Evolutionary conservation across 1,140 invertebrate genomes (phyloP).

Genomic region (Drosophila sturtevanti): DNA sequence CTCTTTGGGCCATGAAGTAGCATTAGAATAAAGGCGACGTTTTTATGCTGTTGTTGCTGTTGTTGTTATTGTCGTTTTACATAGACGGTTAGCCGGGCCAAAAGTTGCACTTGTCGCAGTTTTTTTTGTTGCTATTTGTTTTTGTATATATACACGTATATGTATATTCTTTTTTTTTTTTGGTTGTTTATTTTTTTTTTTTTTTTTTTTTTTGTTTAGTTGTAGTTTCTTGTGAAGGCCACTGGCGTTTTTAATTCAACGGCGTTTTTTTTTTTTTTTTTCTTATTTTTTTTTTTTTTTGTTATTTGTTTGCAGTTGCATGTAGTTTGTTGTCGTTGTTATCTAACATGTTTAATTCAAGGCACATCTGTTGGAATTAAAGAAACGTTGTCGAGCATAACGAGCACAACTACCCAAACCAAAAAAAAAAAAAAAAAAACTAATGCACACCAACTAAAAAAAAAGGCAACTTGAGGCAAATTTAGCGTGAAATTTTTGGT

Average conservation of each 20-base stretch:
- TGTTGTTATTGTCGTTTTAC: slow-evolving; percentile 46
- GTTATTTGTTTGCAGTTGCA: slow-evolving; percentile 10
- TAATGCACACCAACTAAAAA: neutral
- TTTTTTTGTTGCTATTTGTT: slow-evolving; percentile 15
- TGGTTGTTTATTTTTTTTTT: slow-evolving; percentile 1
- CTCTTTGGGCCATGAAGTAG: slow-evolving; percentile 59
- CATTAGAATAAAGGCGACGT: slow-evolving; percentile 73
- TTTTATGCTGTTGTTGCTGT: slow-evolving; percentile 52
- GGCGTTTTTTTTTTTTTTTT: slow-evolving; percentile 30
- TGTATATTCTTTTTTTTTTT: slow-evolving; percentile 5
- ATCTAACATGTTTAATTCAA: slow-evolving; percentile 80
- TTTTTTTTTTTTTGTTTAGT: slow-evolving; percentile 14
- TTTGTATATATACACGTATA: neutral
- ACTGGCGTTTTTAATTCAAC: slow-evolving; percentile 54
- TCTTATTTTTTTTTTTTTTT: slow-evolving; percentile 32
- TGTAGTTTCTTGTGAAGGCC: slow-evolving; percentile 40
- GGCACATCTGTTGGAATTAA: slow-evolving; percentile 70
- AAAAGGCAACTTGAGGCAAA: slow-evolving; percentile 50
- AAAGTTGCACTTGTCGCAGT: slow-evolving; percentile 63
- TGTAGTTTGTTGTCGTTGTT: slow-evolving; percentile 54
- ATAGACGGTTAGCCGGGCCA: slow-evolving; percentile 60
- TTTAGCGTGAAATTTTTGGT: slow-evolving; percentile 74
- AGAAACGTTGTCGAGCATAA: slow-evolving; percentile 60
- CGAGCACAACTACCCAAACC: slow-evolving; percentile 22
- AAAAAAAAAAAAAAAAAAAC: too few species aligned